phyloP scores from a whole-genome alignment of 1,140 invertebrate genomes.

The Telenomus remus region DNA sequence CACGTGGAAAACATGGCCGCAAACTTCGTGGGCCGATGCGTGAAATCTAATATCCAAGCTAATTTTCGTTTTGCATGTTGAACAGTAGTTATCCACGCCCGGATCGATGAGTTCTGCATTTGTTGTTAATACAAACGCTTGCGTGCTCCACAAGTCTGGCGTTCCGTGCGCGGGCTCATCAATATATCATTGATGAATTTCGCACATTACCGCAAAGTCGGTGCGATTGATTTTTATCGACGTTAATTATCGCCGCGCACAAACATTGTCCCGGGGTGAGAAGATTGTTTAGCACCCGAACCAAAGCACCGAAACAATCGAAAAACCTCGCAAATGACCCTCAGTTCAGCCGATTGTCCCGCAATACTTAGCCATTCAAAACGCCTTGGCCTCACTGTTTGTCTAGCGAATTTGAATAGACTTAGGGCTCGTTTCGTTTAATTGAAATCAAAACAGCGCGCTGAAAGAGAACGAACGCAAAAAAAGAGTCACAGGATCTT shows the following conservation, averaged over 20 bases:
- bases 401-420: conserved; percentile 12
- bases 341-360: neutral
- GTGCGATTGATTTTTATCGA: conserved; percentile 30
- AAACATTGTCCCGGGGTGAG: too few relatives aligned
- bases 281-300: neutral
- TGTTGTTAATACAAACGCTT: conserved; percentile 64
- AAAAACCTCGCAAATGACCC: neutral
- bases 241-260: too few relatives aligned
- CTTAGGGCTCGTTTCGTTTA: conserved; percentile 7
- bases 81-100: conserved; percentile 67
- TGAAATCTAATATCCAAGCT: conserved; percentile 46
- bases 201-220: conserved; percentile 22
- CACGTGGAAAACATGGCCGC: conserved; percentile 14
- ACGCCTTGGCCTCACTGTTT: neutral
- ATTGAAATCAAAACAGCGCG: conserved; percentile 30
- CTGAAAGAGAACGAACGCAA: too few relatives aligned
- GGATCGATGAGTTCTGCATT: conserved; percentile 69
- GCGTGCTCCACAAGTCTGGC: conserved; percentile 64
- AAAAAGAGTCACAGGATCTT: conserved; percentile 12
- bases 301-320: too few relatives aligned
- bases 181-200: conserved; percentile 43
- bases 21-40: conserved; percentile 41
- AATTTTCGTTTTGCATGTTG: conserved; percentile 66
- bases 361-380: conserved; percentile 17
- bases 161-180: conserved; percentile 50